Evolutionary conservation across 2,888 invertebrate genomes (phyloP), one percentile per base, ranked within the genome.

Genomic region (Apantesis nais): DNA sequence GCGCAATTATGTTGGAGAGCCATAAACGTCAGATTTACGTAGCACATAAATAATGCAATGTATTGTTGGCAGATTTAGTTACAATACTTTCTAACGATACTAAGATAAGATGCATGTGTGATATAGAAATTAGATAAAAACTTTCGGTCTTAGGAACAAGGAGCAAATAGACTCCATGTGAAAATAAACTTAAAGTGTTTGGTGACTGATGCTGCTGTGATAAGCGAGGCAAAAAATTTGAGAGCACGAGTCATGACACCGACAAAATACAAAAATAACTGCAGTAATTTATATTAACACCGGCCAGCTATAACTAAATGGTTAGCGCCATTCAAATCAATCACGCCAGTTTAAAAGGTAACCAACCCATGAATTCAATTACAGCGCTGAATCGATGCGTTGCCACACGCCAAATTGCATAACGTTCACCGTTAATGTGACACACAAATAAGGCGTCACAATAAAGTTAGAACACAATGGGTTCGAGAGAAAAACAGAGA

Each of bases 1-100:
- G 72, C 72, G 75, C 79, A 80, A 83, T 83, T 82, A 82, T 75
- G 74, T 79, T 74, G 69, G 69, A 78, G 76, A 72, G 73, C 65
- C 62, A 73, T 75, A 73, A 80, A 74, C 62, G 72, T 74, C 71
- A 80, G 75, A 71, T 74, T 71, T 80, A 78, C 76, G 73, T 71
- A 74, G 72, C 68, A 76, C 77, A 85, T 84, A 84, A 86, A 85
- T 80, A 83, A 81, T 76, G 76, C 72, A 80, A 74, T 55, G 76
- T 71, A 76, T 71, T 73, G 76, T 74, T 78, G 76, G 67, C 71
- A 83, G 77, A 82, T 84, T 84, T 76, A 77, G 80, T 84, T 78
- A 78, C 84, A 88, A 86, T 83, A 86, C 86, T 89, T 89, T 88
- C 86, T 86, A 89, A 90, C 88, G 89, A 89, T 87, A 87, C 84